Conservation (phyloP, 2,113 vertebrate species). For the Anarhynchus alexandrinus region DNA sequence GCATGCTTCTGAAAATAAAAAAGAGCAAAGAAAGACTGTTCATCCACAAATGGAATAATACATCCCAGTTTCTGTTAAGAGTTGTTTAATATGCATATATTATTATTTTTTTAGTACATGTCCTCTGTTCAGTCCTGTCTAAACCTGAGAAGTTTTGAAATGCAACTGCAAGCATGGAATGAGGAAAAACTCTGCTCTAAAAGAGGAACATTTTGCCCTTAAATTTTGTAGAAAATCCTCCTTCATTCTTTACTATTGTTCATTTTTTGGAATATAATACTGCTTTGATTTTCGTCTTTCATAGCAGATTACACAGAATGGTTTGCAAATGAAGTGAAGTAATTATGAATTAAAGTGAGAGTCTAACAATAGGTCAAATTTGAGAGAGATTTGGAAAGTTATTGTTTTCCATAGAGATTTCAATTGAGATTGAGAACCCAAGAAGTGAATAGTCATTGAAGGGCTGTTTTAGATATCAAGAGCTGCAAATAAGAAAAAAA, state of each 20-base stretch:
- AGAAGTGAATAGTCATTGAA: not conserved
- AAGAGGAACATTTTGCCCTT: not conserved
- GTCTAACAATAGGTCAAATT: not conserved
- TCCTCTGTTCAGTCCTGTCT: not conserved
- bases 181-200: not conserved
- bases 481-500: not conserved
- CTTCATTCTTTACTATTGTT: not conserved
- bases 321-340: not conserved
- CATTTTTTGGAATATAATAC: not conserved
- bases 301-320: not conserved
- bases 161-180: not conserved
- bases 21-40: not conserved
- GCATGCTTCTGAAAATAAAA: not conserved
- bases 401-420: not conserved
- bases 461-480: not conserved
- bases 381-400: not conserved
- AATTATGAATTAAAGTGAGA: not conserved
- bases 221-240: not conserved
- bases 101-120: not conserved
- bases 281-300: not conserved
- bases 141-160: not conserved
- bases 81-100: not conserved
- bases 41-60: not conserved
- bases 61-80: not conserved
- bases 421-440: not conserved